phyloP scores from a whole-genome alignment of 2,888 invertebrate species.

The Villa cingulata region DNA sequence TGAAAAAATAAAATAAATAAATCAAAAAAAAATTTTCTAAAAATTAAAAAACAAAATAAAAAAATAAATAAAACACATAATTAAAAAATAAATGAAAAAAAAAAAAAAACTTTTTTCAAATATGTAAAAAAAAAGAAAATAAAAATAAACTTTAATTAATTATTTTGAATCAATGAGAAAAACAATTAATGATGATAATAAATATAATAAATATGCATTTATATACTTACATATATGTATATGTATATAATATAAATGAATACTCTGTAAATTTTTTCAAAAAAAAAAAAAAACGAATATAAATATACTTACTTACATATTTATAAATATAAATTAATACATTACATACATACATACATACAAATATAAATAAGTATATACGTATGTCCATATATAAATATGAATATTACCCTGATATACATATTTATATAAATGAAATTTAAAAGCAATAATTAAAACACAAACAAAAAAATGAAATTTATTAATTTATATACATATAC shows the following conservation, averaged over 20 bases:
- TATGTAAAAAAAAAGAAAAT: no score
- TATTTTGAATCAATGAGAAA: background rate
- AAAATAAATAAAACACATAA: background rate
- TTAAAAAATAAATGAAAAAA: background rate
- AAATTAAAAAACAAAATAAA: background rate
- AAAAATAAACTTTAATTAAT: background rate
- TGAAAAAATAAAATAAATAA: background rate
- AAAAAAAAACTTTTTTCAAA: no score
- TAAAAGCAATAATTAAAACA: background rate
- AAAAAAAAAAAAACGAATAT: no score
- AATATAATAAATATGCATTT: no score
- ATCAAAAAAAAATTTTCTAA: background rate
- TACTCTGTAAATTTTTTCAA: no score
- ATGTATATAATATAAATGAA: no score
- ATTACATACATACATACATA: no score
- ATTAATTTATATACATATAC: background rate
- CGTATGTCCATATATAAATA: background rate
- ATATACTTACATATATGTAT: no score
- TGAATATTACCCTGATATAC: no score
- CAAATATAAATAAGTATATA: background rate
- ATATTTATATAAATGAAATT: no score
- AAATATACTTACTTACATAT: background rate
- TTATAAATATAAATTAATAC: no score
- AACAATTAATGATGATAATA: no score
- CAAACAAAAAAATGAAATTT: background rate